A percentile compares a stretch with the other conserved stretches of the same genome.
These are phyloP conservation scores for Blomia tropicalis DNA, from an alignment of 2,888 invertebrate genomes.

Conservation along the genomic window DNA sequence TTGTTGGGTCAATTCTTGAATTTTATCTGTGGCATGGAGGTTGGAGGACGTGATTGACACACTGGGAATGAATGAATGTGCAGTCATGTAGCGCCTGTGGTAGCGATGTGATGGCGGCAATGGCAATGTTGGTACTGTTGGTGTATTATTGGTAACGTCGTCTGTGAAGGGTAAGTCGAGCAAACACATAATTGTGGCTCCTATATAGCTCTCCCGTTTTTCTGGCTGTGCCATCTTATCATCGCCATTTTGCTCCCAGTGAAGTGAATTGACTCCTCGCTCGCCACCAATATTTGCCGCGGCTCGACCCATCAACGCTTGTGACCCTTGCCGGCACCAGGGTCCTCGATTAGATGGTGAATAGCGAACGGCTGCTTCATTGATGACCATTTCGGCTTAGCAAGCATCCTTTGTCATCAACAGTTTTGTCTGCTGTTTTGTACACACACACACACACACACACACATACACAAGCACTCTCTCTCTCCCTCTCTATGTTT, in stretches of 20 bases:
- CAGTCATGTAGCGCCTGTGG: too few species aligned
- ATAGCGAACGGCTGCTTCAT: not conserved
- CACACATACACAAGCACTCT: not conserved
- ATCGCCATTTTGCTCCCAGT: not conserved
- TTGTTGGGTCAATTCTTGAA: too few species aligned
- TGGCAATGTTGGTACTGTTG: too few species aligned
- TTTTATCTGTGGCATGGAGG: too few species aligned
- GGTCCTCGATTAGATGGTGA: not conserved
- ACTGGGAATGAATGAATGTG: too few species aligned
- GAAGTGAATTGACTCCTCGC: not conserved
- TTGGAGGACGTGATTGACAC: too few species aligned
- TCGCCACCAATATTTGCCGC: not conserved
- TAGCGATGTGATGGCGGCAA: too few species aligned
- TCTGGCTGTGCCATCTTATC: slow-evolving; percentile 11
- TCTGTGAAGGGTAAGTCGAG: not conserved
- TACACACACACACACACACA: not conserved
- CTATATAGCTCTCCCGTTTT: not conserved
- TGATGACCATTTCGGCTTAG: not conserved
- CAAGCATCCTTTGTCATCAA: slow-evolving; percentile 1
- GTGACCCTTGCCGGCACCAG: not conserved
- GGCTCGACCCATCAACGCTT: not conserved
- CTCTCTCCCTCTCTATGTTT: not conserved
- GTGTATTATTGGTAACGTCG: not conserved
- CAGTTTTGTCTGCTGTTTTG: not conserved
- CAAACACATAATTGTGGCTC: not conserved